A percentile compares a stretch with the other conserved stretches of the same genome.
Evolutionary conservation across 2,888 invertebrate genomes (phyloP).

Genomic region (Mythimna ferrago): DNA sequence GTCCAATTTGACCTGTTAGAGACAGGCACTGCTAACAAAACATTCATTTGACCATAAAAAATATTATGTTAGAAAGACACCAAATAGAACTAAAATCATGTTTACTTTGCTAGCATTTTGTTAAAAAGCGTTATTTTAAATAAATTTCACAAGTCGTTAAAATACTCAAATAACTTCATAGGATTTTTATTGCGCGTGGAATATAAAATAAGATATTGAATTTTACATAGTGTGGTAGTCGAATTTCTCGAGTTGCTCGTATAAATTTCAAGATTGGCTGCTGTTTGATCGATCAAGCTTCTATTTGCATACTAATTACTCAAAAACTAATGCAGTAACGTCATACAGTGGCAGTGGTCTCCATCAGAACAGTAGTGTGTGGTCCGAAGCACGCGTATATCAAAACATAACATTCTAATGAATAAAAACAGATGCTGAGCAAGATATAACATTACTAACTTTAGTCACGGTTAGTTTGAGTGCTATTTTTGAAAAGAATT

Average conservation of each 20-base stretch:
- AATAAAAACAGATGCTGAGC: neutral
- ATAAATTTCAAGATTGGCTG: neutral
- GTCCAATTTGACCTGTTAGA: neutral
- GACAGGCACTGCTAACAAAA: neutral
- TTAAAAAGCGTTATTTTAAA: neutral
- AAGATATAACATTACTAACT: neutral
- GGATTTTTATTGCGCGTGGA: neutral
- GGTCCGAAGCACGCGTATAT: neutral
- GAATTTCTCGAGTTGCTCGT: neutral
- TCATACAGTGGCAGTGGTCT: neutral
- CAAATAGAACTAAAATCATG: too few species aligned
- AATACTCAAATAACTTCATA: neutral
- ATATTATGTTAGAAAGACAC: neutral
- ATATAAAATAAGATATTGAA: neutral
- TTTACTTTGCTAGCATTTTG: neutral
- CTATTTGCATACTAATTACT: neutral
- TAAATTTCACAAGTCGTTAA: neutral
- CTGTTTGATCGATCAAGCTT: neutral
- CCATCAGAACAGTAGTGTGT: neutral
- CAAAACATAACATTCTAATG: neutral
- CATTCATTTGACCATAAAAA: neutral
- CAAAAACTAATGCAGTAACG: neutral
- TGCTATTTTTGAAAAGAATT: neutral
- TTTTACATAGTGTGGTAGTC: too few species aligned
- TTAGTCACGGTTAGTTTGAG: neutral